A percentile compares a stretch with the other conserved stretches of the same genome.
These are phyloP conservation scores for Tinamus major DNA, from an alignment of 2,797 vertebrate species.

Conservation along the genomic window DNA sequence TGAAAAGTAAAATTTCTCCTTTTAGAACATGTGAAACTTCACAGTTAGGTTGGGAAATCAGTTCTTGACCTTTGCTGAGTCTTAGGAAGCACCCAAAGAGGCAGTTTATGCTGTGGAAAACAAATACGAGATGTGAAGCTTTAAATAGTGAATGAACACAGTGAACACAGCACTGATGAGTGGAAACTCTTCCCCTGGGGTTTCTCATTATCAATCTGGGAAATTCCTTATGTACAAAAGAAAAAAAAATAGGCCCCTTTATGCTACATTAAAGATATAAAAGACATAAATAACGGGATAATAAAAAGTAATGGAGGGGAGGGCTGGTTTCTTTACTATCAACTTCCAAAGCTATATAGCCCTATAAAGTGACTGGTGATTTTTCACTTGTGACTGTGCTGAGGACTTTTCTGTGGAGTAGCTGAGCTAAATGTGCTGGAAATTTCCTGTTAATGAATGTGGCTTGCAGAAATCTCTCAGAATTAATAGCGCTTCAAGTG, in stretches of 20 bases:
- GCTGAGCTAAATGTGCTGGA: background rate
- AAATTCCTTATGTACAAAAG: background rate
- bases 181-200: background rate
- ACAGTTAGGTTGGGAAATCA: background rate
- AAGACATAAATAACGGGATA: no score
- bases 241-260: background rate
- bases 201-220: background rate
- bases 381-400: background rate
- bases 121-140: accelerated
- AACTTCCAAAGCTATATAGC: background rate
- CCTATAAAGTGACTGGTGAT: no score
- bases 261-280: background rate
- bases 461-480: background rate
- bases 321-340: background rate
- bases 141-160: background rate
- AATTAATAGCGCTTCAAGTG: background rate
- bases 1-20: background rate
- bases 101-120: background rate
- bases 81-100: background rate
- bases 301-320: background rate
- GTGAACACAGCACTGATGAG: background rate
- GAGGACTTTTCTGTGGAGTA: background rate
- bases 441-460: background rate
- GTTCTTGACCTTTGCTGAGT: background rate
- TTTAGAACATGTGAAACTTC: background rate